These are phyloP conservation scores for Labrus mixtus DNA, from an alignment of 2,113 vertebrate genomes.

Conservation along the genomic window DNA sequence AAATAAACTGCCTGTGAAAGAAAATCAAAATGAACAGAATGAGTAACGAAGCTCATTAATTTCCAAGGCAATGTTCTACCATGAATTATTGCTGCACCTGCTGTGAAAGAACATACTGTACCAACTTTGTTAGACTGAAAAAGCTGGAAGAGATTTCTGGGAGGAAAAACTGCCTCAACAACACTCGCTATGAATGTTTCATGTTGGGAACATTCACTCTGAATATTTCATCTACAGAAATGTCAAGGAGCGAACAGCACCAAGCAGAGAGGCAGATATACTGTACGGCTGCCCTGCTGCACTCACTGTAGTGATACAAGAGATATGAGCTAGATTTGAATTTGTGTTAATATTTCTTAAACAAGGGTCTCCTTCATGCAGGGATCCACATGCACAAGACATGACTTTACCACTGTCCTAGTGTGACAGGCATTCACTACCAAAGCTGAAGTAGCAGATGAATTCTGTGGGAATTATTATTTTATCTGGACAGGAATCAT, in stretches of 20 bases:
- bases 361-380: neutral
- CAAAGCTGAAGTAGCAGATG: neutral
- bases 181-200: conserved; percentile 61
- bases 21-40: conserved; percentile 36
- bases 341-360: conserved; percentile 7
- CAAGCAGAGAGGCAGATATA: conserved; percentile 23
- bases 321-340: conserved; percentile 20
- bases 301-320: conserved; percentile 25
- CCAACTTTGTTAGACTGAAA: conserved; percentile 35
- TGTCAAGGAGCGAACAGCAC: conserved; percentile 46
- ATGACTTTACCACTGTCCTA: neutral
- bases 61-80: conserved; percentile 16
- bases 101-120: neutral
- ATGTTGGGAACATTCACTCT: conserved; percentile 63
- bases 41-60: conserved; percentile 37
- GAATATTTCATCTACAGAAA: conserved; percentile 68
- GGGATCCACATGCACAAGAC: conserved; percentile 5
- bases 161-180: conserved; percentile 27
- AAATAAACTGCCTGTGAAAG: conserved; percentile 14
- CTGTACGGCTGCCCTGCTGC: conserved; percentile 16
- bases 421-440: neutral
- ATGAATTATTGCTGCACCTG: conserved; percentile 34
- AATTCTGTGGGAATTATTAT: neutral
- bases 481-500: too few species aligned
- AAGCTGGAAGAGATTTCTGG: conserved; percentile 39